Evolutionary conservation across 92 coral and sea anemone genomes (phyloP), one percentile per base, ranked within the genome.

Genomic region (Desmophyllum pertusum): DNA sequence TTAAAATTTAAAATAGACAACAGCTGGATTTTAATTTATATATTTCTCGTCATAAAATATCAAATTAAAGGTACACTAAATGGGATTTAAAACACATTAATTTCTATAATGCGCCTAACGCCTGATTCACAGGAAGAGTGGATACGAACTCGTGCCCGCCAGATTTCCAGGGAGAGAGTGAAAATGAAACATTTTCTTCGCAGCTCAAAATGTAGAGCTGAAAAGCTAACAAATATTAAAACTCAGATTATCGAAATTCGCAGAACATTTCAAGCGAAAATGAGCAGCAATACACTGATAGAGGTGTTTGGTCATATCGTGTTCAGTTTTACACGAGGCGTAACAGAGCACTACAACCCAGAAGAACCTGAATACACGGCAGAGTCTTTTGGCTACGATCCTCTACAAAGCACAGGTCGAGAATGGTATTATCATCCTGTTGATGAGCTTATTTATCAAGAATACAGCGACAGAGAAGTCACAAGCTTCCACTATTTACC

Each of bases 341-440:
- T 77, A 9, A 57, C 81, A 38, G 81, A 77, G 53, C 70, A 77
- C 23, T 77, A 59, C 52, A 57, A 77, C 45, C 70, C 81, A 77
- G 51, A 57, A 37, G 81, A 77, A 39, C 81, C 81, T 57, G 81
- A 77, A 38, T 77, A 38, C 70, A 77, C 70, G 39, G 53, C 81
- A 9, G 70, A 77, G 37, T 77, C 84, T 29, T 80, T 67, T 65
- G 84, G 84, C 74, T 80, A 42, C 84, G 67, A 21, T 80, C 84
- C 63, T 67, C 36, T 80, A 67, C 76, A 66, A 38, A 80, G 76
- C 76, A 80, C 84, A 46, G 84, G 84, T 29, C 84, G 61, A 48
- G 84, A 80, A 67, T 80, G 84, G 84, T 42, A 80, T 80, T 45
- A 25, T 40, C 81, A 18, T 57, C 81, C 81, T 57, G 70, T 38